Conservation (phyloP, 2,113 vertebrate species). For the Piprites chloris region DNA sequence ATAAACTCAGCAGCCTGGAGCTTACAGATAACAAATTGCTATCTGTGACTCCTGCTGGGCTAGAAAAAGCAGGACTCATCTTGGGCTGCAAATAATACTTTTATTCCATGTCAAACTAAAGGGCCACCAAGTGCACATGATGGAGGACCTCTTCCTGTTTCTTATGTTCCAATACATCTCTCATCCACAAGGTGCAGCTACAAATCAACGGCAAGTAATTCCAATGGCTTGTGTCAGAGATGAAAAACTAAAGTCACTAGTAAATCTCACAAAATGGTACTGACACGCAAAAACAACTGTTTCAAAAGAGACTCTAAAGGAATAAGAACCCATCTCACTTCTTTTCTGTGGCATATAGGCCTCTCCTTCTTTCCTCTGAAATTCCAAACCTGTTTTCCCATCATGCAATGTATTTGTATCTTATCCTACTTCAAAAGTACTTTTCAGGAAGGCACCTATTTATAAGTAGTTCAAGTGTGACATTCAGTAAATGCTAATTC, state of each 20-base stretch:
- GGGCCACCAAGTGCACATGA: neutral
- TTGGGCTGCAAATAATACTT: neutral
- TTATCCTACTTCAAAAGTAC: neutral
- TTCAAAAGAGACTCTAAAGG: neutral
- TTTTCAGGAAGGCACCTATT: neutral
- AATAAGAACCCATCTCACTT: neutral
- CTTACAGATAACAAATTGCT: neutral
- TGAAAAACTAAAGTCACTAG: neutral
- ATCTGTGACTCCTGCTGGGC: neutral
- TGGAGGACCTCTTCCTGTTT: neutral
- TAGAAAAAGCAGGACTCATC: neutral
- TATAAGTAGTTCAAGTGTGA: neutral
- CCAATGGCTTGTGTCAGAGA: neutral
- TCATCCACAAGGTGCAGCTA: neutral
- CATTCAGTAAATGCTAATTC: neutral
- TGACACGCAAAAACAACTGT: neutral
- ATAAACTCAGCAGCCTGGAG: neutral
- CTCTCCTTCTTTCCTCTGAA: neutral
- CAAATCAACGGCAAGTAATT: neutral
- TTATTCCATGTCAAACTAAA: neutral
- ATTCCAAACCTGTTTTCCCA: neutral
- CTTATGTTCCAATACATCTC: neutral
- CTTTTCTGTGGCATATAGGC: neutral
- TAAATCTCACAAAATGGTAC: neutral
- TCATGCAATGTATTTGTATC: neutral